A percentile compares a stretch with the other conserved stretches of the same genome.
Conservation (phyloP, 2,888 invertebrate species). For the Meloe dianella region DNA sequence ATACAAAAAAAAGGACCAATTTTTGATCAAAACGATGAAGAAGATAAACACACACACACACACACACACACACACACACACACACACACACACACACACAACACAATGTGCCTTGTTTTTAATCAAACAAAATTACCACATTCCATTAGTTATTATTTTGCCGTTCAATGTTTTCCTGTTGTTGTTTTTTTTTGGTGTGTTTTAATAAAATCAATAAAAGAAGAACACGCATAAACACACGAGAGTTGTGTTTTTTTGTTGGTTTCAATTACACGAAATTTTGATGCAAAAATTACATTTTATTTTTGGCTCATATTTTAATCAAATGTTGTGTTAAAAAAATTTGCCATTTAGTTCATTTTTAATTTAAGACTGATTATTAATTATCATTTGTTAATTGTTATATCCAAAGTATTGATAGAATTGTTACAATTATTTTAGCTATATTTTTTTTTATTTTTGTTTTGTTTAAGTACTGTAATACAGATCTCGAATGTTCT, state of each 20-base stretch:
- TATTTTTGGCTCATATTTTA: not conserved
- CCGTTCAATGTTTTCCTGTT: too few relatives aligned
- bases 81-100: too few relatives aligned
- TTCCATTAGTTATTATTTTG: conserved; percentile 44
- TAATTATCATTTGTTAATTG: conserved; percentile 43
- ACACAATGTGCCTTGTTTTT: conserved; percentile 50
- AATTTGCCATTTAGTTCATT: conserved; percentile 58
- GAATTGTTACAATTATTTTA: conserved; percentile 47
- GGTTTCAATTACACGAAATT: not conserved
- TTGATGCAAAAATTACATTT: too few relatives aligned
- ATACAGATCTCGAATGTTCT: conserved; percentile 41
- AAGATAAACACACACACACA: too few relatives aligned
- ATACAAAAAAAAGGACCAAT: conserved; percentile 46
- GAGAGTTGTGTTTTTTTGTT: too few relatives aligned
- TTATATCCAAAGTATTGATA: conserved; percentile 51
- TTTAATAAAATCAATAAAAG: conserved; percentile 14
- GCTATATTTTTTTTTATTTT: conserved; percentile 40
- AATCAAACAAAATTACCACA: conserved; percentile 37
- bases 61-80: too few relatives aligned
- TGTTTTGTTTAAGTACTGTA: conserved; percentile 21
- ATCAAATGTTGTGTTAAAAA: conserved; percentile 40
- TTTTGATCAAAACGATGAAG: conserved; percentile 39
- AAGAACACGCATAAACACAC: not conserved
- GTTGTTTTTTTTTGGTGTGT: too few relatives aligned
- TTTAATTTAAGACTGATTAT: conserved; percentile 60